Percentiles rank a stretch among this genome's conserved stretches.
phyloP scores from a whole-genome alignment of 2,888 invertebrate species.

The Caradrina clavipalpis region DNA sequence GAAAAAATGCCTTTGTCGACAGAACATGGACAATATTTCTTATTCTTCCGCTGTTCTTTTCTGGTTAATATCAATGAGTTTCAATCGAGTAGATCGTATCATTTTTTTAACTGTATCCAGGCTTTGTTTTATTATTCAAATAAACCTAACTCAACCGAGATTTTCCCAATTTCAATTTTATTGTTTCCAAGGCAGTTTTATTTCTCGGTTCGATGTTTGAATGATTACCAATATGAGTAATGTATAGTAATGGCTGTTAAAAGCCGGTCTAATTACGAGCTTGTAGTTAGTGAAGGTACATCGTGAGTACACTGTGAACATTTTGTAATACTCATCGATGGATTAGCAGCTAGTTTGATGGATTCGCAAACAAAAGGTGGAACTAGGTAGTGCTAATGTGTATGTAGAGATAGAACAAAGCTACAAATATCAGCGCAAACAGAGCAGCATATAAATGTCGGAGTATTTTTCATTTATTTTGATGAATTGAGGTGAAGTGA shows the following conservation, averaged over 20 bases:
- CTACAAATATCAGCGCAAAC: no score
- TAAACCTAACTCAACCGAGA: conserved; percentile 31
- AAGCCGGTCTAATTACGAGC: conserved; percentile 40
- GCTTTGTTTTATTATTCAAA: conserved; percentile 29
- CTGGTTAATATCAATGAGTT: no score
- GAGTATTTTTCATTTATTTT: no score
- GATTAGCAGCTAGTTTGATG: conserved; percentile 14
- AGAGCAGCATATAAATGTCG: no score
- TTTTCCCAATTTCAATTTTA: conserved; percentile 29
- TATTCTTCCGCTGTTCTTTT: no score
- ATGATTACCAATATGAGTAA: conserved; percentile 47
- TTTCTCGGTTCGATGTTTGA: conserved; percentile 27
- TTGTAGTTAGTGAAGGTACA: not conserved
- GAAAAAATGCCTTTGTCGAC: no score
- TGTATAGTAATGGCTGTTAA: conserved; percentile 20
- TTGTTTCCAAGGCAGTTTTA: conserved; percentile 41
- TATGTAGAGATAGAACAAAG: not conserved
- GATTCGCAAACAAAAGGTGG: conserved; percentile 22
- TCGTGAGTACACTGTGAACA: not conserved
- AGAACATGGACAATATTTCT: no score
- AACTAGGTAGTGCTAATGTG: not conserved
- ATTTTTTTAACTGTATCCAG: not conserved
- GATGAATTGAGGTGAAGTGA: no score
- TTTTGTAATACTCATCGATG: conserved; percentile 18
- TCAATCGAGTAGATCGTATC: no score